phyloP scores from a whole-genome alignment of 2,888 invertebrate species.

The Dermolepida albohirtum region DNA sequence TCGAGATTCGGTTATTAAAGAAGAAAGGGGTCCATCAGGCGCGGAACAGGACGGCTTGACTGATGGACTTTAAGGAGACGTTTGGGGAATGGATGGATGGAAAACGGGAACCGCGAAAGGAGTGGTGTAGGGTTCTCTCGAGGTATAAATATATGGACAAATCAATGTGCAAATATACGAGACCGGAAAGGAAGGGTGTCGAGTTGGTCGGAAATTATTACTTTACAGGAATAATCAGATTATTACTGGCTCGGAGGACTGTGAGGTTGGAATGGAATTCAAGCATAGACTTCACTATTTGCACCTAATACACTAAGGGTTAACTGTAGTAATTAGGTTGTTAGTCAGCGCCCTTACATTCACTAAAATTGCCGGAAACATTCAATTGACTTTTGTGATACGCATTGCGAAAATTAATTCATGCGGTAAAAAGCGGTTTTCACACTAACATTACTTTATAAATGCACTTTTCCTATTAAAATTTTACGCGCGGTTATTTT shows the following conservation, averaged over 20 bases:
- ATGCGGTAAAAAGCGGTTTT: no score
- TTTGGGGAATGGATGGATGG: slow-evolving; percentile 23
- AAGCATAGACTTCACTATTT: slow-evolving; percentile 52
- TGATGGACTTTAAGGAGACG: slow-evolving; percentile 31
- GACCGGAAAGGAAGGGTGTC: slow-evolving; percentile 54
- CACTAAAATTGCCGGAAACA: slow-evolving; percentile 47
- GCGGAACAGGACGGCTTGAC: slow-evolving; percentile 1
- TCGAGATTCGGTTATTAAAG: slow-evolving; percentile 31
- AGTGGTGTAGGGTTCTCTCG: slow-evolving; percentile 17
- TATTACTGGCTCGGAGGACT: slow-evolving; percentile 58
- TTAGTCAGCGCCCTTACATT: slow-evolving; percentile 47
- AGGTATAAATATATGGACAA: slow-evolving; percentile 41
- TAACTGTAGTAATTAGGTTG: slow-evolving; percentile 51
- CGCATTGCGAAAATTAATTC: no score
- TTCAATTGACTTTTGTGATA: slow-evolving; percentile 43
- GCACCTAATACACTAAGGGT: slow-evolving; percentile 51
- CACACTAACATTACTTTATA: no score
- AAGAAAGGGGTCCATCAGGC: slow-evolving; percentile 6
- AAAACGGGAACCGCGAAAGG: slow-evolving; percentile 23
- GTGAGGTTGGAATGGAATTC: slow-evolving; percentile 48
- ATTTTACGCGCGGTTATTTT: no score
- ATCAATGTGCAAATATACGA: slow-evolving; percentile 49
- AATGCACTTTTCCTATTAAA: no score
- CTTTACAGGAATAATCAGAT: slow-evolving; percentile 62
- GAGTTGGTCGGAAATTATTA: slow-evolving; percentile 62